Conservation (phyloP, 2,888 invertebrate species). For the Morpho helenor region DNA sequence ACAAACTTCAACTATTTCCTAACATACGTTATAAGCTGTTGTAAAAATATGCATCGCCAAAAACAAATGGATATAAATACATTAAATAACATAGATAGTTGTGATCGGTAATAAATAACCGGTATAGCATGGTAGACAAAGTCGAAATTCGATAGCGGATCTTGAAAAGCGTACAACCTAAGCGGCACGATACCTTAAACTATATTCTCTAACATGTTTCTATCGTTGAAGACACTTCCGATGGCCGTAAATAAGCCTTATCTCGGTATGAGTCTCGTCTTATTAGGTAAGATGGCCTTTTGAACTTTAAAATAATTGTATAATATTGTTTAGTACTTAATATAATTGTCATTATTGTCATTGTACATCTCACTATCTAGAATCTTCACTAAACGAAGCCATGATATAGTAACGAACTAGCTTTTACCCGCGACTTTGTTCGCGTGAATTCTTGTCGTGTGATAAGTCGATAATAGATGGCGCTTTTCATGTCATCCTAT, state of each 20-base stretch:
- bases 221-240: conserved; percentile 10
- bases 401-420: too few relatives aligned
- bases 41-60: too few relatives aligned
- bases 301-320: conserved; percentile 21
- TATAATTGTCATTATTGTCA: not conserved
- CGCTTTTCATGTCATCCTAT: too few relatives aligned
- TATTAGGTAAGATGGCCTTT: conserved; percentile 13
- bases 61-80: too few relatives aligned
- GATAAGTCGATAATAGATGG: too few relatives aligned
- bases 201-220: conserved; percentile 10
- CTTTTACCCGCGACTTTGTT: too few relatives aligned
- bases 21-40: too few relatives aligned
- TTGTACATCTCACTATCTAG: not conserved
- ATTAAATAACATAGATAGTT: conserved; percentile 22
- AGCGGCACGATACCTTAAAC: conserved; percentile 35
- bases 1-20: too few relatives aligned
- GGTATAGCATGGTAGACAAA: conserved; percentile 56
- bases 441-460: too few relatives aligned
- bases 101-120: conserved; percentile 53
- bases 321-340: conserved; percentile 5
- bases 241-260: conserved; percentile 14
- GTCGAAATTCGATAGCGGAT: conserved; percentile 69
- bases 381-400: too few relatives aligned
- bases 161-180: conserved; percentile 58
- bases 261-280: conserved; percentile 8